phyloP scores from a whole-genome alignment of 2,113 vertebrate species.

The Amphilophus citrinellus region DNA sequence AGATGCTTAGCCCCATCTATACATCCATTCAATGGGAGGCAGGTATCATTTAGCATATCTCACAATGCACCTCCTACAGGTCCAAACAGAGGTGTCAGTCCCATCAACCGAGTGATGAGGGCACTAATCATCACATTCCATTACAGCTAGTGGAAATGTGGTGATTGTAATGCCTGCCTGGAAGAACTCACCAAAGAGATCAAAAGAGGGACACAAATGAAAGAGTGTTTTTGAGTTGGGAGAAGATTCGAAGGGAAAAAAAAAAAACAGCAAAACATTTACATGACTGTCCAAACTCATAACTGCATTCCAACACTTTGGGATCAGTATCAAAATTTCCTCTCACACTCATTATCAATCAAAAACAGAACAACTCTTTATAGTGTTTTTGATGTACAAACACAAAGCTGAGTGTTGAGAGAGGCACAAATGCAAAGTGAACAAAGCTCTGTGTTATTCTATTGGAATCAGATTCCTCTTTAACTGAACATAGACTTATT shows the following conservation, averaged over 20 bases:
- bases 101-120: constrained; percentile 87
- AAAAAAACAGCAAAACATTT: neutral
- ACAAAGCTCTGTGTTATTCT: constrained; percentile 74
- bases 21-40: constrained; percentile 40
- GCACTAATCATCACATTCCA: constrained; percentile 87
- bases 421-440: constrained; percentile 62
- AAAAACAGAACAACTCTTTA: constrained; percentile 14
- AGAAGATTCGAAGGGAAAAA: neutral
- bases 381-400: constrained; percentile 38
- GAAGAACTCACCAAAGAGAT: constrained; percentile 84
- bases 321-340: constrained; percentile 34
- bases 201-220: constrained; percentile 74
- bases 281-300: neutral
- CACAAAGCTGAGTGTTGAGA: constrained; percentile 51
- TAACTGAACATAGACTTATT: constrained; percentile 80
- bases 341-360: neutral
- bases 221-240: constrained; percentile 59
- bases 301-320: constrained; percentile 10
- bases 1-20: constrained; percentile 54
- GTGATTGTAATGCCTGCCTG: constrained; percentile 88
- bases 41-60: constrained; percentile 56
- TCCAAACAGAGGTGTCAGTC: constrained; percentile 50
- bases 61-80: constrained; percentile 57
- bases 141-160: constrained; percentile 84
- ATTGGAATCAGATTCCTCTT: constrained; percentile 81